Base-by-base conservation (phyloP, 1,140 invertebrate species). In the Matsumurasca onukii region DNA sequence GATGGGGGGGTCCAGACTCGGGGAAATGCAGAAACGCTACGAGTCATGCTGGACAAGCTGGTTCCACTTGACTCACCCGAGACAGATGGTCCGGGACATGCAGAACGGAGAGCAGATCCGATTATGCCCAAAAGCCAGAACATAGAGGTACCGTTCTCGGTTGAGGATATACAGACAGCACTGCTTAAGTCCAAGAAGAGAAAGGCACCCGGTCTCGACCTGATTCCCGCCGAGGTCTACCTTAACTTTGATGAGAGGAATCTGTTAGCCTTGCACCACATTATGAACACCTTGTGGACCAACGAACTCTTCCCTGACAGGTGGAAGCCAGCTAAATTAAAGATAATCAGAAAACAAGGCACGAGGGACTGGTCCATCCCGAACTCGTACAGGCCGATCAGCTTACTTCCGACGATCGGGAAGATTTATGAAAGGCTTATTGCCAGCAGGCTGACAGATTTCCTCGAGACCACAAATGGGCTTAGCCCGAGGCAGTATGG, bases 361-460 rank as follows among this genome's bases (percentile, higher is more conserved):
- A n/a, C 9, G 9, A 45, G 39, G 39, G 39, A 45, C 39, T 45
- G 39, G 39, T 9, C 39, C 9, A 12, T n/a, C n/a, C 39, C 39
- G 39, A n/a, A n/a, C n/a, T 45, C 39, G 39, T 45, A 45, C n/a
- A 45, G 39, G 39, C 39, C 39, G n/a, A 45, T 45, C n/a, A 45
- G 39, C 39, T n/a, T 45, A 9, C 39, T 45, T n/a, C 39, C 39
- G n/a, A 45, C 39, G 39, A 9, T 45, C 9, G 39, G 39, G 39
- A 45, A 45, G 39, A 45, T 45, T n/a, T 45, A 12, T 45, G 39
- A 45, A n/a, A 9, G 39, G n/a, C 39, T 45, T 45, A n/a, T 45
- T n/a, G 39, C 39, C 9, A n/a, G 9, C 9, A 45, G 39, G n/a
- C 9, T 45, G 9, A 9, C 9, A 45, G n/a, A n/a, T 9, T n/a